Base-by-base conservation (phyloP, 2,113 vertebrate species). In the Petrocephalus microphthalmus region DNA sequence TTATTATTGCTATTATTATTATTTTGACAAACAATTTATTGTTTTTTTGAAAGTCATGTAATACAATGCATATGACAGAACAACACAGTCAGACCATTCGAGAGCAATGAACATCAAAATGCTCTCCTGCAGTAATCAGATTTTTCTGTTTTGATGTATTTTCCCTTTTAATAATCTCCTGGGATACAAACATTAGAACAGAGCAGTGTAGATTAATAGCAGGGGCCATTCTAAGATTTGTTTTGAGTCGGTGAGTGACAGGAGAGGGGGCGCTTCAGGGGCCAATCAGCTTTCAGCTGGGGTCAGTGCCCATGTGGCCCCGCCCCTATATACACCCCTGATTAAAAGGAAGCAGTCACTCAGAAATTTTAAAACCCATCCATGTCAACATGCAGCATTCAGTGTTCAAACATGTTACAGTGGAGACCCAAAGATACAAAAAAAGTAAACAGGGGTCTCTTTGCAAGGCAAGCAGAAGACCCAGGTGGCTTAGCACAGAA, bases 401-500 rank as follows among this genome's bases (percentile, higher is more conserved):
- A 84, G 19, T 84, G 45, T 13, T 84, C 42, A 84, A 51, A n/a
- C 81, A 22, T 47, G 22, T 49, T 47, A 25, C 42, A n/a, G 37
- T 47, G 17, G 22, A 49, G n/a, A n/a, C 81, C 81, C 81, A 84
- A 84, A 84, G 22, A 22, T 11, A 47, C 81, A 49, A 11, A n/a
- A 51, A 74, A 74, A 47, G 25, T 67, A 64, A 42, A 57, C 22
- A 57, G 60, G n/a, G 52, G 56, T 20, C 20, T 47, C 67, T 89
- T 85, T 82, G 45, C 78, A 56, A 87, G 87, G 89, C 88, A 84
- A 87, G 86, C 84, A 37, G 22, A 17, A 81, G 60, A 8, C 82
- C n/a, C 51, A 78, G 89, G n/a, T 85, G 88, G 74, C 74, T n/a
- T 89, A 84, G 87, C 49, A 37, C 78, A 51, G 64, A 85, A 89